Conservation (phyloP, 2,888 invertebrate species). For the Buathra laborator region DNA sequence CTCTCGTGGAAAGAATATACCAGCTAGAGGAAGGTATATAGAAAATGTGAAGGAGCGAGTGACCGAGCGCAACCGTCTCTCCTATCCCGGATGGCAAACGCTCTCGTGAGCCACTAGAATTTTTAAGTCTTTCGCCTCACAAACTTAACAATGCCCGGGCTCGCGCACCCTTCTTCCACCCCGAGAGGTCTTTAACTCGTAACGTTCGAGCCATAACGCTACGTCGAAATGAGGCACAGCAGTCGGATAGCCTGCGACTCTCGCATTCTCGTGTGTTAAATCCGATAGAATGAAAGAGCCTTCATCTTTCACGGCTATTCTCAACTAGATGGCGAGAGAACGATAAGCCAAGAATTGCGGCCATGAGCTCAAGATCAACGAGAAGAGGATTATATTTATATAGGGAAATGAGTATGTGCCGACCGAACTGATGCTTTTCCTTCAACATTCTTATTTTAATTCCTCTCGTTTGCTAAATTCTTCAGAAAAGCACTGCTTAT, state of each 20-base stretch:
- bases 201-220: conserved; percentile 66
- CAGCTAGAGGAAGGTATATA: conserved; percentile 53
- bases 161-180: conserved; percentile 48
- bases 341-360: conserved; percentile 58
- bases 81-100: conserved; percentile 55
- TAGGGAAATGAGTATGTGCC: conserved; percentile 26
- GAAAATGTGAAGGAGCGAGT: conserved; percentile 38
- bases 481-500: not conserved
- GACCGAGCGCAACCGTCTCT: conserved; percentile 41
- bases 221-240: conserved; percentile 43
- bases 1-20: conserved; percentile 62
- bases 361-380: conserved; percentile 32
- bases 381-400: not conserved
- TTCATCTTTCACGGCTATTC: conserved; percentile 43
- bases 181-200: conserved; percentile 64
- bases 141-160: conserved; percentile 75
- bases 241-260: conserved; percentile 25
- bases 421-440: not conserved
- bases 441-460: not conserved
- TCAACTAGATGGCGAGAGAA: conserved; percentile 55
- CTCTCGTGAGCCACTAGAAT: conserved; percentile 72
- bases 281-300: conserved; percentile 60
- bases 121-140: conserved; percentile 78
- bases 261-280: conserved; percentile 50
- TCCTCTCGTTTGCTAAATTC: not conserved